Conservation (phyloP, 2,888 invertebrate species). For the Sisyra nigra region DNA sequence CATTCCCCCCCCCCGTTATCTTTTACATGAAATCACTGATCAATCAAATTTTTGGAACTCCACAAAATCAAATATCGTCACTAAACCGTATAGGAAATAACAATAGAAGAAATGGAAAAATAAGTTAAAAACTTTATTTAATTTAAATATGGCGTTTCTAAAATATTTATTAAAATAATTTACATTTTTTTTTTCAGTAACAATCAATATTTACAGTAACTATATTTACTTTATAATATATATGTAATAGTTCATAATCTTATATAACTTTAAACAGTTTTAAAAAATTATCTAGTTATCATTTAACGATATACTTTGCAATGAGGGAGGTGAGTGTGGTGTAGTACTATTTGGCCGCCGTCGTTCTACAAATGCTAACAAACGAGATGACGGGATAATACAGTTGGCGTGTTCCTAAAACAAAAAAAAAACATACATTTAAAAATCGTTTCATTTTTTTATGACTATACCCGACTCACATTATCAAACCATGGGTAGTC, state of each 20-base stretch:
- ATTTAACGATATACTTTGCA: neutral
- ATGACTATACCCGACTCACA: slow-evolving; percentile 10
- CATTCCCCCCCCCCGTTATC: too few relatives aligned
- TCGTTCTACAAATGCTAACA: slow-evolving; percentile 27
- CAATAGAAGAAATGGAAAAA: too few relatives aligned
- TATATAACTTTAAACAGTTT: neutral
- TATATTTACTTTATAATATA: neutral
- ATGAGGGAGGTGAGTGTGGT: slow-evolving; percentile 15
- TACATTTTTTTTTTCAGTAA: too few relatives aligned
- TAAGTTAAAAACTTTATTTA: too few relatives aligned
- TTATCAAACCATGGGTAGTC: slow-evolving; percentile 28
- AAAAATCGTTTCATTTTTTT: slow-evolving; percentile 3
- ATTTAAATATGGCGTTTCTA: too few relatives aligned
- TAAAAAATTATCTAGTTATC: slow-evolving; percentile 1
- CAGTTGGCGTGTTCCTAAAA: slow-evolving; percentile 13
- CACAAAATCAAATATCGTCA: too few relatives aligned
- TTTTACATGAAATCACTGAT: too few relatives aligned
- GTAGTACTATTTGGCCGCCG: slow-evolving; percentile 22
- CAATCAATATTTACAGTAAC: too few relatives aligned
- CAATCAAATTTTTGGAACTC: too few relatives aligned
- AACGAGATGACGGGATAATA: slow-evolving; percentile 23
- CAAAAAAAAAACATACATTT: too few relatives aligned
- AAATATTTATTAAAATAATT: too few relatives aligned
- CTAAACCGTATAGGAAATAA: too few relatives aligned
- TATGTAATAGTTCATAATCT: neutral